phyloP scores from a whole-genome alignment of 2,888 invertebrate genomes.

The Catocala sponsa region DNA sequence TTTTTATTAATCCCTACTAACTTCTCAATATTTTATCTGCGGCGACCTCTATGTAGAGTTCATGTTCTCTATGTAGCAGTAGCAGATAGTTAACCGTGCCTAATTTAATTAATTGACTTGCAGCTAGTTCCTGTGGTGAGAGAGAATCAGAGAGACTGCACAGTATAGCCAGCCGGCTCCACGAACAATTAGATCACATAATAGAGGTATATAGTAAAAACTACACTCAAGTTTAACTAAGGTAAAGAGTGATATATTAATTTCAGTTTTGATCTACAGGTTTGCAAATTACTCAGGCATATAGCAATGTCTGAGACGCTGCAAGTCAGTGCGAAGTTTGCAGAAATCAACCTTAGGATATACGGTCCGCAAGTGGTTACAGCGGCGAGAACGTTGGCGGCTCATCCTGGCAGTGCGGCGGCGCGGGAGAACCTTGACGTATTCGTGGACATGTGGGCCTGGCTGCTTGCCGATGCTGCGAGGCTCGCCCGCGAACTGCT shows the following conservation, averaged over 20 bases:
- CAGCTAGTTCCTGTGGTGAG: constrained; percentile 89
- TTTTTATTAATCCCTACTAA: constrained; percentile 16
- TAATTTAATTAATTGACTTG: constrained; percentile 38
- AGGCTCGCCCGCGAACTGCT: constrained; percentile 96
- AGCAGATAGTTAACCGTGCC: not conserved
- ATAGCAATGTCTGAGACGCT: constrained; percentile 97
- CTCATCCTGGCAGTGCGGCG: constrained; percentile 97
- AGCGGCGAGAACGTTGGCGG: constrained; percentile 96
- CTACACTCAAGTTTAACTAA: not conserved
- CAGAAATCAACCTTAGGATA: constrained; percentile 97
- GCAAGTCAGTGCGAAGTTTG: constrained; percentile 98
- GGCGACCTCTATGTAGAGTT: constrained; percentile 10
- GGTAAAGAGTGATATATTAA: not conserved
- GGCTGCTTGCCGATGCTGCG: constrained; percentile 97
- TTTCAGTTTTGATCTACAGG: constrained; percentile 83
- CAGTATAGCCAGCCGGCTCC: constrained; percentile 97
- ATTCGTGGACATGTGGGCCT: constrained; percentile 98
- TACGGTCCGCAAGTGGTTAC: constrained; percentile 98
- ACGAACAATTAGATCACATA: constrained; percentile 99
- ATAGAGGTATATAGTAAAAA: constrained; percentile 92
- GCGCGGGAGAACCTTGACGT: constrained; percentile 99
- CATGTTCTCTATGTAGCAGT: constrained; percentile 7
- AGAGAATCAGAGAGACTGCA: constrained; percentile 95
- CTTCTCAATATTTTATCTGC: constrained; percentile 1
- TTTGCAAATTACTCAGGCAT: constrained; percentile 98